phyloP scores from a whole-genome alignment of 2,888 invertebrate species.

The Bombyx huttoni region DNA sequence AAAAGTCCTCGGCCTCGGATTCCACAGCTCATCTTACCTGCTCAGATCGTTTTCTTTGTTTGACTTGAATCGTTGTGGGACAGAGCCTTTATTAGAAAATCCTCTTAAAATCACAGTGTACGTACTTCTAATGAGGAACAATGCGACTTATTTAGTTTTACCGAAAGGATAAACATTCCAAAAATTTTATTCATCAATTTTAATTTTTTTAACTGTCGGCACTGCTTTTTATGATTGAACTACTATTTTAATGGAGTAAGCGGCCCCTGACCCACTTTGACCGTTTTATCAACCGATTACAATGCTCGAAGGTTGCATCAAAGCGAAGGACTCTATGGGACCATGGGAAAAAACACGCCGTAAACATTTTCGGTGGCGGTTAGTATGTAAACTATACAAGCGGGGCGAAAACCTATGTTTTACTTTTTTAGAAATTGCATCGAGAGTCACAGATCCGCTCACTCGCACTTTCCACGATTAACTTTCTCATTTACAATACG shows the following conservation, averaged over 20 bases:
- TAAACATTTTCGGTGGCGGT: background rate
- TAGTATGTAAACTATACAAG: background rate
- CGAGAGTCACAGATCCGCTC: conserved; percentile 46
- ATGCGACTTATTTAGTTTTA: no score
- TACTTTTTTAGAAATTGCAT: conserved; percentile 47
- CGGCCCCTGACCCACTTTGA: background rate
- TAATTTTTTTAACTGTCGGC: background rate
- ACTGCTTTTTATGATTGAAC: background rate
- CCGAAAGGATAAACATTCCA: background rate
- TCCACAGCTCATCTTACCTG: conserved; percentile 40
- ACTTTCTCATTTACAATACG: conserved; percentile 67
- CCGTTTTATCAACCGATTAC: background rate
- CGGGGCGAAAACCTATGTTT: conserved; percentile 23
- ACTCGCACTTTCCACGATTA: conserved; percentile 66
- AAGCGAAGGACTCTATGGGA: background rate
- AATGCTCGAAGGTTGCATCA: background rate
- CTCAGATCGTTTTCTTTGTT: conserved; percentile 32
- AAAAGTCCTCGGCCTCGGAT: conserved; percentile 42
- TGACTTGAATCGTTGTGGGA: conserved; percentile 16
- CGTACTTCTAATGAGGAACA: background rate
- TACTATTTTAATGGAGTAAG: background rate
- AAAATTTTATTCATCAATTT: background rate
- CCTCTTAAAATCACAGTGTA: background rate
- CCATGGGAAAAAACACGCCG: background rate
- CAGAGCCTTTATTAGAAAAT: conserved; percentile 15